phyloP scores from a whole-genome alignment of 2,797 vertebrate species.

The Gadopsis marmoratus region DNA sequence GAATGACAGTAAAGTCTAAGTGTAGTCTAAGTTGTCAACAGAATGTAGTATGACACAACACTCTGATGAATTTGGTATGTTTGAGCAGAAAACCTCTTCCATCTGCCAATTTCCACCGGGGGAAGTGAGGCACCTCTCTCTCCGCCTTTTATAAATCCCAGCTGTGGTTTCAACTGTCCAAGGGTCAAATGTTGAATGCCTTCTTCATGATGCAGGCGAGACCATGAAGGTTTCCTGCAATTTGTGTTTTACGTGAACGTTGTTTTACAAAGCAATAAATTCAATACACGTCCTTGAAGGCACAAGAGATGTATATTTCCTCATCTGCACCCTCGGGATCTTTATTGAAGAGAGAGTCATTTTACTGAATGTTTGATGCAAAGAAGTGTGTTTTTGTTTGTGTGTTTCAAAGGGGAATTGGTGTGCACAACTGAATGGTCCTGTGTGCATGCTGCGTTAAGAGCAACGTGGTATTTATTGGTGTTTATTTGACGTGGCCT shows the following conservation, averaged over 20 bases:
- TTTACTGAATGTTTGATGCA: conserved; percentile 20
- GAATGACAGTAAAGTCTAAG: too few species aligned
- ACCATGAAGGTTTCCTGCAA: conserved; percentile 79
- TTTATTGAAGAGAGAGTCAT: conserved; percentile 20
- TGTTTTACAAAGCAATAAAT: conserved; percentile 75
- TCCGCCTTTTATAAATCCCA: conserved; percentile 81
- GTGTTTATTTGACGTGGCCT: conserved; percentile 32
- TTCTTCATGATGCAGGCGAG: conserved; percentile 77
- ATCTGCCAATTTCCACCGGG: conserved; percentile 72
- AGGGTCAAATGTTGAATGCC: conserved; percentile 79
- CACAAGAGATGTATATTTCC: conserved; percentile 35
- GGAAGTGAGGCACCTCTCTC: conserved; percentile 74
- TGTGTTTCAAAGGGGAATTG: conserved; percentile 7
- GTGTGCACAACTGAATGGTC: conserved; percentile 13
- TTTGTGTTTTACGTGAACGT: conserved; percentile 74
- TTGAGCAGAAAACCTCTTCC: conserved; percentile 71
- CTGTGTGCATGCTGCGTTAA: neutral
- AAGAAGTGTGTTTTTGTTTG: conserved; percentile 10
- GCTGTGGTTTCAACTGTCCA: conserved; percentile 81
- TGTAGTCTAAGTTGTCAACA: conserved; percentile 58
- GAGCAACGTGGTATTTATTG: conserved; percentile 29
- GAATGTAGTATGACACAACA: conserved; percentile 67
- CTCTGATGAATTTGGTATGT: conserved; percentile 66
- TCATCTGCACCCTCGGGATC: conserved; percentile 31
- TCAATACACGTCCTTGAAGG: conserved; percentile 28